Base-by-base conservation (phyloP, 2,113 vertebrate species). In the Apodemus speciosus region DNA sequence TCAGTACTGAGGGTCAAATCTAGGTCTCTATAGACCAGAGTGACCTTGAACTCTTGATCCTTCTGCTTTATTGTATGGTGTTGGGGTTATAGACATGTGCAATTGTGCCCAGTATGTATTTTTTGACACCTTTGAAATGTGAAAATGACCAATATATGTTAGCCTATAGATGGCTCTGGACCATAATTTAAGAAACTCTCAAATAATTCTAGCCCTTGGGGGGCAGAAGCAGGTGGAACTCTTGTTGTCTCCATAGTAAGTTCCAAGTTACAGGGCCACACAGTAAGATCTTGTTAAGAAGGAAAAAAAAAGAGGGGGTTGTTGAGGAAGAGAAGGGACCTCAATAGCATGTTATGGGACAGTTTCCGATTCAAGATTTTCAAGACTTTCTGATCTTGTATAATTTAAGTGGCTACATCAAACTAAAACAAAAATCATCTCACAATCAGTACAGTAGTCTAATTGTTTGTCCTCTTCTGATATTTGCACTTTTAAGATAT, bases 61-160 rank as follows among this genome's bases (percentile, higher is more conserved):
- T 40, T 43, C 56, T 62, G 80, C 25, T 83, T 38, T 62, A 43
- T 23, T 38, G n/a, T 83, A 14, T 15, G 10, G 25, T 43, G 56
- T 38, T 43, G 38, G 23, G 56, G 27, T 83, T 38, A 62, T 18
- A 83, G 56, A 38, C 38, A n/a, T 58, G 56, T 62, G n/a, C 25
- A 60, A 30, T 38, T 40, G 56, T 83, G 25, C 25, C 25, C 38
- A 62, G 25, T 43, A 43, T 30, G 2, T 43, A 73, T 43, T 86
- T 88, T 66, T 60, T 71, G 14, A 91, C 25, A 85, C 3, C 18
- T 46, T 53, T 73, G n/a, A 60, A 92, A 92, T 75, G 40, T 83
- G 23, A 84, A 94, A 93, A 91, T 85, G 21, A 62, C 38, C 25
- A 62, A 8, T 85, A 76, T 23, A 80, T 93, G 51, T 77, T 71